Base-by-base conservation (phyloP, 1,140 invertebrate genomes). In the Xylocopa sonorina region DNA sequence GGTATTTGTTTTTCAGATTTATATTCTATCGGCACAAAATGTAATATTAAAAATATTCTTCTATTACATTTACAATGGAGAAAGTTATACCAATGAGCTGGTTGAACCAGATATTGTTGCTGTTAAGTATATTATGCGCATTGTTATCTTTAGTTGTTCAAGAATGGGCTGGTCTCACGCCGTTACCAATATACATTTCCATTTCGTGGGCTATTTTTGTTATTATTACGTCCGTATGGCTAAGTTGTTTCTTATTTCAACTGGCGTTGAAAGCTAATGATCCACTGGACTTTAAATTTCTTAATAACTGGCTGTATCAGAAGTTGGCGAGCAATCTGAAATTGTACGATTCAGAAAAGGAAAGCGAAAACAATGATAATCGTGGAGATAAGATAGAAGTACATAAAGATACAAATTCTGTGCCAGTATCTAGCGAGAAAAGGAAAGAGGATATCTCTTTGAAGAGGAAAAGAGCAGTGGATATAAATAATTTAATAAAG, bases 181-280 rank as follows among this genome's bases (percentile, higher is more conserved):
- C 82, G 41, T 34, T 91, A 51, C 86, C 90, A 9, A 85, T 91
- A 66, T 91, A 91, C 38, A 48, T 92, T 60, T 81, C 88, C 18
- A 85, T 92, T 46, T 82, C 81, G 10, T 92, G 91, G 91, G 87
- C 89, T 29, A 68, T 91, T 43, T 75, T 89, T 29, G 53, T 92
- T 18, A 88, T 81, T n/a, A 82, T 88, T 18, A 18, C 81, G 6
- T 92, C 91, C 21, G 86, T 90, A 21, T 91, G 90, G 90, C 53
- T 91, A 7, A 91, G 90, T 57, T 91, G 89, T 43, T 84, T 81
- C 21, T 27, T 91, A 21, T 64, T 92, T 55, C 89, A 88, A 85
- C 74, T 85, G 27, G 86, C 86, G 3, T 53, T 92, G 10, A 91
- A 91, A 82, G 89, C 89, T 7, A 89, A 74, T 50, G 66, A 77